These are phyloP conservation scores for Tricholauxania praeusta DNA, from an alignment of 2,888 invertebrate species.

Conservation along the genomic window DNA sequence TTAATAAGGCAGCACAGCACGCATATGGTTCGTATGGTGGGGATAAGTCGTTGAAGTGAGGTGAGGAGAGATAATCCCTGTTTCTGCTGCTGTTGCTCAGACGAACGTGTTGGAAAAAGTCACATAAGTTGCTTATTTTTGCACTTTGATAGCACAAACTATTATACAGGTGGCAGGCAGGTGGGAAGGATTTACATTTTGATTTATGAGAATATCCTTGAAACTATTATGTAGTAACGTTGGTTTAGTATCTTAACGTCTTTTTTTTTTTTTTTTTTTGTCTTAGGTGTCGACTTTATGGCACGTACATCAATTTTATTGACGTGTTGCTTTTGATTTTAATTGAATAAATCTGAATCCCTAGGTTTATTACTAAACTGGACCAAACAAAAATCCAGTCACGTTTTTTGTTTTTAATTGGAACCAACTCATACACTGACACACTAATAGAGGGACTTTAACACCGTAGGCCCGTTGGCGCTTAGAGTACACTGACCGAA, in stretches of 20 bases:
- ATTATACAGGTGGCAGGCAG: neutral
- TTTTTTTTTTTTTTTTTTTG: neutral
- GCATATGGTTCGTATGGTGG: neutral
- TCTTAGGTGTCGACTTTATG: neutral
- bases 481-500: constrained; percentile 23
- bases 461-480: neutral
- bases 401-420: neutral
- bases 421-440: neutral
- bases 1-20: neutral
- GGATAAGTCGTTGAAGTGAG: neutral
- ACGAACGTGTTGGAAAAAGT: neutral
- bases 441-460: neutral
- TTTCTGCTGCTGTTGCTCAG: neutral
- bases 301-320: neutral
- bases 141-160: no score
- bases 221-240: neutral
- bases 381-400: neutral
- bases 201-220: constrained; percentile 12
- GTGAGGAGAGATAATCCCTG: no score
- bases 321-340: neutral
- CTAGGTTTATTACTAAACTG: no score
- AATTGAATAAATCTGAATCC: constrained; percentile 1
- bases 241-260: neutral
- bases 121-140: neutral
- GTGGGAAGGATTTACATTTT: neutral